Base-by-base conservation (phyloP, 2,888 invertebrate genomes). In the Nowickia ferox region DNA sequence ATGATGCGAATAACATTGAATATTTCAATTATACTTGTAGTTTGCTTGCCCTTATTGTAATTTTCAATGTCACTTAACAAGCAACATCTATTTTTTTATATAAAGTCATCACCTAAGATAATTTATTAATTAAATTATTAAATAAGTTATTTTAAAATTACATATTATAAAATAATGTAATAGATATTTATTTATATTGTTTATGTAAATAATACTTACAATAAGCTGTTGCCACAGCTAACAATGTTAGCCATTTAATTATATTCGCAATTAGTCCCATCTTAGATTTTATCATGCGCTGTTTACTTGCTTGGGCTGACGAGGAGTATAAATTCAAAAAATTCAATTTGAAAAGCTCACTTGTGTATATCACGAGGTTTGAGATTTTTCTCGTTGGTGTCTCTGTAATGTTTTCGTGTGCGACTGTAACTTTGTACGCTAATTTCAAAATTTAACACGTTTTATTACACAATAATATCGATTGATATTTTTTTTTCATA, bases 241-340 rank as follows among this genome's bases (percentile, higher is more conserved):
- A 89, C 87, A 92, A 88, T 85, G 89, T 91, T 88, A 92, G 90
- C 92, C 92, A 92, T 89, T 92, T 91, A 57, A 90, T 89, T 88
- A 90, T 90, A 87, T 89, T 90, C 88, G 88, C 88, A 84, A 90
- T 88, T 89, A 90, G 90, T 90, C 88, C 89, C 92, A 91, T 91
- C 87, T 88, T 88, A 88, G 79, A 42, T 80, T 83, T 69, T 68
- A 77, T 80, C 82, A 82, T 88, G 68, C 87, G 86, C 48, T 86
- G 84, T 71, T 85, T 77, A 30, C 59, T 79, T 59, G 40, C 19
- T 11, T 19, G 44, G 13, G 55, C 55, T 55, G 61, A 30, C 30
- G 30, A 61, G 44, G 9, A 57, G 55, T 15, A 44, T 51, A 74
- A 66, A 66, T 66, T 44, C 30, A 30, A 30, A 30, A 30, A 30